Base-by-base conservation (phyloP, 1,140 invertebrate genomes). In the Pseudomyrmex sp. region DNA sequence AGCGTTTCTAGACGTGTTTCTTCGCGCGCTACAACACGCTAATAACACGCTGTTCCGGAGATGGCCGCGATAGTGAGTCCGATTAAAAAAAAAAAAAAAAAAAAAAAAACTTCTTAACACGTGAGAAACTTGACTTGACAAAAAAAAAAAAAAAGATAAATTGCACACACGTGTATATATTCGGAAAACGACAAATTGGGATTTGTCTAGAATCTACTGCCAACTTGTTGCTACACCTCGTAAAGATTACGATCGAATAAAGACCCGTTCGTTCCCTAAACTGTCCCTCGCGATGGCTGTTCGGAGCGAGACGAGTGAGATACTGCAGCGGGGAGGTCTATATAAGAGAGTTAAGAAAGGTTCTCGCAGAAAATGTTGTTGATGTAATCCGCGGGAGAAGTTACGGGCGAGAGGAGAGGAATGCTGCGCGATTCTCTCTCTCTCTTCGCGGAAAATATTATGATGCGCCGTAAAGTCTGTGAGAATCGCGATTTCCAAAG, bases 161-260 rank as follows among this genome's bases (percentile, higher is more conserved):
- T 62, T 54, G 13, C 66, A 18, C 15, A 44, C 15, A n/a, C 56
- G 10, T 1, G n/a, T 54, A n/a, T n/a, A 15, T 8, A 59, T 23
- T n/a, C 8, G 9, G 2, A 70, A 12, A 52, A 63, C 20, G 52
- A 69, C 20, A 35, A 62, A 59, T 46, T 79, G 52, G 23, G 66
- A 80, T 72, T 70, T 72, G 44, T 72, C 44, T 62, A 58, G 26
- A 18, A 74, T 73, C 18, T 75, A 82, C 23, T 48, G n/a, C 48
- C 80, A 73, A 82, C 72, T 82, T 75, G 59, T 73, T 82, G 72
- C 59, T 82, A 61, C 48, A 13, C 18, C 70, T 54, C 70, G 35
- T 65, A 65, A 63, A 82, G 44, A 82, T 82, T 82, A 44, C 69
- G 69, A 82, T 58, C 48, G 18, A 70, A 46, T 56, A 77, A 77